Conservation (phyloP, 2,797 vertebrate genomes). For the Melanotaenia pygmaea region DNA sequence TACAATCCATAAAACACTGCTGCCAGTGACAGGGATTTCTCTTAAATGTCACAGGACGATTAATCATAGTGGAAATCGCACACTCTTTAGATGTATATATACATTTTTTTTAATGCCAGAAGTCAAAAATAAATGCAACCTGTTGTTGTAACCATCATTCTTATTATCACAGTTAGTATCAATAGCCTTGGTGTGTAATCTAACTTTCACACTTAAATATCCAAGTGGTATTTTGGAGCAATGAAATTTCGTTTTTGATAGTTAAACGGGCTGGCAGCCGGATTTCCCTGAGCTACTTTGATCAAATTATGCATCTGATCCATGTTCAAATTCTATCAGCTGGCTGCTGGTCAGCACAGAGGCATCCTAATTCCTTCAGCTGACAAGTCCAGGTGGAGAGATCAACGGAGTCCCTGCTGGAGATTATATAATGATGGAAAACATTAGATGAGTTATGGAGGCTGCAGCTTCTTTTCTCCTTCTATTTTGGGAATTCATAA, state of each 20-base stretch:
- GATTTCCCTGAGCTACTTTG: slow-evolving; percentile 35
- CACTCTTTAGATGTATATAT: background rate
- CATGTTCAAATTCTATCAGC: slow-evolving; percentile 43
- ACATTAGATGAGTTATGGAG: slow-evolving; percentile 20
- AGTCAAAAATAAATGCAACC: background rate
- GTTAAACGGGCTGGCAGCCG: slow-evolving; percentile 18
- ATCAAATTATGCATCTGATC: slow-evolving; percentile 49
- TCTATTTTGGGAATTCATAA: slow-evolving; percentile 1
- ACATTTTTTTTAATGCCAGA: background rate
- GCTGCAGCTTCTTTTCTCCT: slow-evolving; percentile 1
- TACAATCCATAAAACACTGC: background rate
- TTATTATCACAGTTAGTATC: slow-evolving; percentile 1
- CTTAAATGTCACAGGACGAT: slow-evolving; percentile 3
- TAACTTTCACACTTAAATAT: slow-evolving; percentile 1
- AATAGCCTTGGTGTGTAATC: background rate
- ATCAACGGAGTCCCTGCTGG: slow-evolving; percentile 58
- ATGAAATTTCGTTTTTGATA: slow-evolving; percentile 8
- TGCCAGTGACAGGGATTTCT: slow-evolving; percentile 23
- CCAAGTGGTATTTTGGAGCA: slow-evolving; percentile 7
- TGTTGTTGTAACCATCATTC: slow-evolving; percentile 2
- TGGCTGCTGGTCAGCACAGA: slow-evolving; percentile 44
- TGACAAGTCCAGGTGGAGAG: slow-evolving; percentile 74
- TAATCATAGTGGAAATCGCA: background rate
- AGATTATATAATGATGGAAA: slow-evolving; percentile 50
- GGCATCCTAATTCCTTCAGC: slow-evolving; percentile 67